These are phyloP conservation scores for Drosophila prostipennis DNA, from an alignment of 2,888 invertebrate species.

Conservation along the genomic window DNA sequence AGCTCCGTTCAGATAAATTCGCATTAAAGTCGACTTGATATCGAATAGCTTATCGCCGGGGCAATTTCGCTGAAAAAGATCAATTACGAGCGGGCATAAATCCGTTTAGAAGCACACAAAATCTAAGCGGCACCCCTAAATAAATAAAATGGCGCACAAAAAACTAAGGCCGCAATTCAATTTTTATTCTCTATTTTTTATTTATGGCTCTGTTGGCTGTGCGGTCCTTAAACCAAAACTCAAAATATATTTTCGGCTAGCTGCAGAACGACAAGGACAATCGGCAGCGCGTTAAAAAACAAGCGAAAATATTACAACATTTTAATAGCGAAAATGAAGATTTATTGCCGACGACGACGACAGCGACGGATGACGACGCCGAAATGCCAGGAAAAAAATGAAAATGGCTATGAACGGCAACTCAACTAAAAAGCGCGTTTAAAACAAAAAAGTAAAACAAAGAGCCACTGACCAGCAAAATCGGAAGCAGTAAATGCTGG, in stretches of 20 bases:
- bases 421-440: conserved; percentile 55
- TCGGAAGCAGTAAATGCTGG: conserved; percentile 6
- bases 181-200: conserved; percentile 62
- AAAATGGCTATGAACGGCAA: background rate
- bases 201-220: conserved; percentile 48
- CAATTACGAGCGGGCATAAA: conserved; percentile 60
- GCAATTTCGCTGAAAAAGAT: conserved; percentile 53
- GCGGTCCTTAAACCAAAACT: conserved; percentile 36
- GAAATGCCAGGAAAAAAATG: conserved; percentile 48
- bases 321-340: conserved; percentile 77
- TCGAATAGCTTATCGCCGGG: conserved; percentile 37
- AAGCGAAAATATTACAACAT: conserved; percentile 74
- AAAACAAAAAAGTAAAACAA: conserved; percentile 40
- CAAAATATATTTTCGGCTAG: conserved; percentile 43
- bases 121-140: conserved; percentile 51
- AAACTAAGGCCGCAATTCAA: conserved; percentile 53
- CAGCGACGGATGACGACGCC: conserved; percentile 39
- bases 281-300: conserved; percentile 56
- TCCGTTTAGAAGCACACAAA: conserved; percentile 58
- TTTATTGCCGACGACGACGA: conserved; percentile 68
- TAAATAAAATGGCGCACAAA: conserved; percentile 1
- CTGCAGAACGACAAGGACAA: conserved; percentile 45
- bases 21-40: conserved; percentile 46
- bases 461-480: conserved; percentile 22
- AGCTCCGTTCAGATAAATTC: background rate